Evolutionary conservation across 2,113 vertebrate species (phyloP).

Genomic region (Tragelaphus imberbis): DNA sequence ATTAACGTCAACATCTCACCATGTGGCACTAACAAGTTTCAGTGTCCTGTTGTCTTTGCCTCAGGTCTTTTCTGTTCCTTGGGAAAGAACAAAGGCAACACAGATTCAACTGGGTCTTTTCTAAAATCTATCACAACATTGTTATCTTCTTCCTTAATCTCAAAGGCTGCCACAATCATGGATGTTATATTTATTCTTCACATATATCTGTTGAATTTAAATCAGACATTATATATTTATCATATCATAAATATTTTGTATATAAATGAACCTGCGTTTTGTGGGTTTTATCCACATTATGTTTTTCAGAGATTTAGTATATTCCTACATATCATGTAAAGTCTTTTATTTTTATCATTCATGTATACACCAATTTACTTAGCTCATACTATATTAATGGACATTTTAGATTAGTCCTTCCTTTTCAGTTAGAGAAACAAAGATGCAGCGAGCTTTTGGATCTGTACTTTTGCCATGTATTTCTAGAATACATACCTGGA

Average conservation of each 20-base stretch:
- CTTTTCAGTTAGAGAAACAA: neutral
- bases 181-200: neutral
- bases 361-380: neutral
- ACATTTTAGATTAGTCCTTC: neutral
- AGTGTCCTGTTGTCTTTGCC: neutral
- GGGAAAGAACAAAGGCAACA: neutral
- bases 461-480: neutral
- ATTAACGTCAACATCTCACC: neutral
- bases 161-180: neutral
- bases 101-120: neutral
- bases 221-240: constrained; percentile 9
- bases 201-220: neutral
- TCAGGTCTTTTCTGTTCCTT: neutral
- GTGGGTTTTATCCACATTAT: neutral
- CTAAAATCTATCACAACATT: neutral
- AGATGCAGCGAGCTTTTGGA: neutral
- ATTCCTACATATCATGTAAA: neutral
- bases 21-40: neutral
- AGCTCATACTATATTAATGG: neutral
- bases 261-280: neutral
- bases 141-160: neutral
- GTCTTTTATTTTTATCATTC: neutral
- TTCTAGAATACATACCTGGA: neutral
- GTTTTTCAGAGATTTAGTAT: constrained; percentile 18
- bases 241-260: neutral